phyloP scores from a whole-genome alignment of 2,113 vertebrate species.

The Arenaria interpres region DNA sequence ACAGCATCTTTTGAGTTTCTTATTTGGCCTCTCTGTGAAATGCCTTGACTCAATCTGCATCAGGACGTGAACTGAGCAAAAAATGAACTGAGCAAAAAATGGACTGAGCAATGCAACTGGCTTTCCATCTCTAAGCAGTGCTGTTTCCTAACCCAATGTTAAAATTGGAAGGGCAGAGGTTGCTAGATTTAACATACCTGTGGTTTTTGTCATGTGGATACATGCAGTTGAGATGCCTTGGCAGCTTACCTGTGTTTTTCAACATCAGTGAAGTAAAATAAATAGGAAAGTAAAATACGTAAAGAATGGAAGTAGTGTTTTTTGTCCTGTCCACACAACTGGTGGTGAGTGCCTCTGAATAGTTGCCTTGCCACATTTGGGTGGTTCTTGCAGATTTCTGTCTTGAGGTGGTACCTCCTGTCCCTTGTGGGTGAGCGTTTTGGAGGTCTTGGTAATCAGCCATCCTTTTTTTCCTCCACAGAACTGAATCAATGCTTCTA shows the following conservation, averaged over 20 bases:
- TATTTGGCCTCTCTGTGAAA: neutral
- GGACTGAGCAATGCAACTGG: neutral
- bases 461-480: neutral
- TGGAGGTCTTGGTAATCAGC: neutral
- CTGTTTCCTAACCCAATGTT: neutral
- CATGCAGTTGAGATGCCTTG: neutral
- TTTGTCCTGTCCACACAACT: neutral
- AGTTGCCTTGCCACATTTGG: neutral
- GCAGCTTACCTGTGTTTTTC: neutral
- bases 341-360: neutral
- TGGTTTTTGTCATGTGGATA: neutral
- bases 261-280: neutral
- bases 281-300: neutral
- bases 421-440: neutral
- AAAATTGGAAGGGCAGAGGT: neutral
- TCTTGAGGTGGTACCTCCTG: neutral
- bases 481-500: neutral
- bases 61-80: neutral
- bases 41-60: neutral
- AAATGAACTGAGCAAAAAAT: neutral
- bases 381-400: neutral
- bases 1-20: neutral
- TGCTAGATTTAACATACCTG: neutral
- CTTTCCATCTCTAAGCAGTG: neutral
- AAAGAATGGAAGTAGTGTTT: neutral